Evolutionary conservation across 2,797 vertebrate genomes (phyloP), one percentile per base, ranked within the genome.

Genomic region (Nasua narica): DNA sequence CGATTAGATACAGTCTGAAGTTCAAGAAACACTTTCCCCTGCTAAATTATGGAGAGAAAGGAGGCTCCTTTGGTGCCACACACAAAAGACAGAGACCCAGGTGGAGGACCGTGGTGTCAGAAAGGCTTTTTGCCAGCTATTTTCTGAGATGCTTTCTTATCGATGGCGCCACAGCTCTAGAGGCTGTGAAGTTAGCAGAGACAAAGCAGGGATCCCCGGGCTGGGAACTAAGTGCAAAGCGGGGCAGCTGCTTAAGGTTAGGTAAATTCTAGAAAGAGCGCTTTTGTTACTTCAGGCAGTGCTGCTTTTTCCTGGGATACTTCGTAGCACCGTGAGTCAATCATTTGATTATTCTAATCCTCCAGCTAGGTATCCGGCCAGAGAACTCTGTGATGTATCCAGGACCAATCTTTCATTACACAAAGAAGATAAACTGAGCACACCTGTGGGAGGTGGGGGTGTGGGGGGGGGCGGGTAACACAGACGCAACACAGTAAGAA

Each of bases 361-460:
- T 67, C 29, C n/a, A 83, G 46, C 46, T 52, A 87, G 27, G 46
- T 7, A 58, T 10, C 10, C 58, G 54, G 52, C 21, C 84, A 88
- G 54, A 85, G 52, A 21, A 13, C 46, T 46, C 69, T 3, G 0
- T 70, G 90, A 89, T 4, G 12, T 23, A 96, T 82, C 62, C 62
- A 40, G 32, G 46, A 84, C 14, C 77, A 62, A 27, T 18, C 18
- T 62, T 48, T 1, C 18, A 15, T 43, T n/a, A 90, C 60, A 25
- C 27, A 37, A 37, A 37, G 77, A 94, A 94, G 84, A 97, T 92
- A 97, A 95, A 90, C 69, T 84, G 70, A 74, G 67, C 50, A 37
- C 27, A 32, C 72, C 2, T 46, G 3, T 72, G 58, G 56, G 58
- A 4, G 9, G 32, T 12, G 37, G 15, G 37, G 48, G 29, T 16